A percentile compares a stretch with the other conserved stretches of the same genome.
phyloP scores from a whole-genome alignment of 2,888 invertebrate genomes.

The Branchinecta sandiegonensis region DNA sequence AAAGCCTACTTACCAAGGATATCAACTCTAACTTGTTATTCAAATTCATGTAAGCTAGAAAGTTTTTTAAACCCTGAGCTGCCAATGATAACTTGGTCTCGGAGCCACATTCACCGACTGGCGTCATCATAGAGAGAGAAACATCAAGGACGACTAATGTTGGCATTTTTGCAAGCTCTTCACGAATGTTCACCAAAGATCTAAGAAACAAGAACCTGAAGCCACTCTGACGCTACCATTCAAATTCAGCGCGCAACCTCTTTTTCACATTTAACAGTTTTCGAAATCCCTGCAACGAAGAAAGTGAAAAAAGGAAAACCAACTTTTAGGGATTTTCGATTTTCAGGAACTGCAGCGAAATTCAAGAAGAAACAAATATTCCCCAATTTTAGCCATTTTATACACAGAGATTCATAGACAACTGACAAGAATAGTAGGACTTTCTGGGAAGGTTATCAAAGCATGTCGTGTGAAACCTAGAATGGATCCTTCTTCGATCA shows the following conservation, averaged over 20 bases:
- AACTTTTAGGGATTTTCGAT: too few relatives aligned
- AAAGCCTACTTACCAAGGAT: conserved; percentile 45
- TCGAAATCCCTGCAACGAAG: too few relatives aligned
- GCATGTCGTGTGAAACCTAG: conserved; percentile 38
- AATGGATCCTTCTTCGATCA: conserved; percentile 99
- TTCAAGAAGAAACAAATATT: too few relatives aligned
- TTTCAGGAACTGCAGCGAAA: too few relatives aligned
- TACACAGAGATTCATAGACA: conserved; percentile 43
- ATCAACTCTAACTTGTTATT: conserved; percentile 56
- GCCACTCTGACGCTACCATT: too few relatives aligned
- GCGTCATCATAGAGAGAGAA: conserved; percentile 51
- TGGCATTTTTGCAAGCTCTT: conserved; percentile 43
- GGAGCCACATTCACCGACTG: conserved; percentile 40
- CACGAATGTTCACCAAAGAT: too few relatives aligned
- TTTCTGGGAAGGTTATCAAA: background rate
- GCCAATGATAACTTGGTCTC: conserved; percentile 46
- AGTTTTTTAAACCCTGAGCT: conserved; percentile 47
- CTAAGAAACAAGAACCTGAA: too few relatives aligned
- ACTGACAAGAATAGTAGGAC: conserved; percentile 36
- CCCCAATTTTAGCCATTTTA: too few relatives aligned
- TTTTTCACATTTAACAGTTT: too few relatives aligned
- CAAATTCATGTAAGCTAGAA: conserved; percentile 48
- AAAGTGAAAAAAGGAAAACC: too few relatives aligned
- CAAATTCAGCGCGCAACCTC: too few relatives aligned
- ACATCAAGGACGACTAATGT: conserved; percentile 55